phyloP scores from a whole-genome alignment of 1,140 invertebrate genomes.

The Sminthurides bifidus region DNA sequence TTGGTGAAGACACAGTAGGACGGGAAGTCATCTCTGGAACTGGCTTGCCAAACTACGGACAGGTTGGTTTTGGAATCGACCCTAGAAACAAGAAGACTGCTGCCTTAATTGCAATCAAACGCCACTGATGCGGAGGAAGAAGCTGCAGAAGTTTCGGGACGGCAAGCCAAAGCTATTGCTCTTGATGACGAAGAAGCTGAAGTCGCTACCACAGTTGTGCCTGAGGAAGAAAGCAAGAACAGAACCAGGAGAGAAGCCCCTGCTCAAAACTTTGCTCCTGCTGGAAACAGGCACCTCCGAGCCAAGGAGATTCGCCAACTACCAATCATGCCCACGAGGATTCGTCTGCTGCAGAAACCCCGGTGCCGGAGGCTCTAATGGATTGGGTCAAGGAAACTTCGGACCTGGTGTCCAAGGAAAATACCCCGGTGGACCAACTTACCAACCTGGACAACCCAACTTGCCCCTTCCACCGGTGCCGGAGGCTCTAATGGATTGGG shows the following conservation, averaged over 20 bases:
- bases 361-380: background rate
- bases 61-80: slow-evolving; percentile 29
- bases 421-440: background rate
- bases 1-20: background rate
- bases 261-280: background rate
- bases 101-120: slow-evolving; percentile 19
- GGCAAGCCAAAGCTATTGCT: background rate
- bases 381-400: background rate
- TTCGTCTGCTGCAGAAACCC: slow-evolving; percentile 28
- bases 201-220: slow-evolving; percentile 1
- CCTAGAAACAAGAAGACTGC: slow-evolving; percentile 17
- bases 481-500: too few species aligned
- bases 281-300: slow-evolving; percentile 5
- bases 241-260: slow-evolving; percentile 4
- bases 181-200: background rate
- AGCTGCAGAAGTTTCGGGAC: background rate
- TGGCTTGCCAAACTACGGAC: slow-evolving; percentile 20
- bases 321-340: slow-evolving; percentile 5
- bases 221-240: background rate
- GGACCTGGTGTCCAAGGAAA: background rate
- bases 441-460: background rate
- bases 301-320: background rate
- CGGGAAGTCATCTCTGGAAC: slow-evolving; percentile 12
- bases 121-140: slow-evolving; percentile 12
- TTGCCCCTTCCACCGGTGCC: background rate